Evolutionary conservation across 2,113 vertebrate species (phyloP), one percentile per base, ranked within the genome.

Genomic region (Proterorhinus semilunaris): DNA sequence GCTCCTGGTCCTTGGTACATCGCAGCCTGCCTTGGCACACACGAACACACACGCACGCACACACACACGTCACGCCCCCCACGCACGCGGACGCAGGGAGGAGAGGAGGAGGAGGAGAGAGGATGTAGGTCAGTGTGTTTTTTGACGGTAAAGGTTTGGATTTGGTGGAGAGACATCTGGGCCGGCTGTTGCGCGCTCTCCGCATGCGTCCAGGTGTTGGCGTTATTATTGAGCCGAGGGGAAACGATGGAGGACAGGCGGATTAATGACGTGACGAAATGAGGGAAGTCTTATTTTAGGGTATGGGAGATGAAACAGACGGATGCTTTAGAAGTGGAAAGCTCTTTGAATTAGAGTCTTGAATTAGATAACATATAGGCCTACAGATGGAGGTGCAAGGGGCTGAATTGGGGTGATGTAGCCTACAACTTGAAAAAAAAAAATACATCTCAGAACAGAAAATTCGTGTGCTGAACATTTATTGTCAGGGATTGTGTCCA

Each of bases 21-120:
- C 54, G 59, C 65, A 65, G 47, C 57, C 44, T 61, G 46, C 66
- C 44, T 21, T 59, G 46, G 44, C 6, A n/a, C 15, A 46, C 63
- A 7, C 27, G 43, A 50, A 44, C 54, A 47, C 57, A 49, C 66
- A 65, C 16, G 46, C 12, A 53, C 52, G 9, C 8, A 8, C 53
- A 10, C 17, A 11, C 53, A 8, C 53, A 55, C 53, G 17, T 11
- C 53, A 8, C 53, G 17, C 17, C 27, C 27, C 27, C 27, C 27
- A 27, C 53, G 10, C 53, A 55, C 53, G 17, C 53, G 11, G 17
- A 11, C 53, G 17, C 17, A 11, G 10, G 53, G 51, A 53, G 51
- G 17, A 16, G 51, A 17, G 49, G n/a, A 64, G 6, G n/a, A 64
- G 6, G 48, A 8, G 45, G 0, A 27, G 11, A 11, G 53, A 42